phyloP scores from a whole-genome alignment of 2,888 invertebrate species.

The Zaprionus lineosus region DNA sequence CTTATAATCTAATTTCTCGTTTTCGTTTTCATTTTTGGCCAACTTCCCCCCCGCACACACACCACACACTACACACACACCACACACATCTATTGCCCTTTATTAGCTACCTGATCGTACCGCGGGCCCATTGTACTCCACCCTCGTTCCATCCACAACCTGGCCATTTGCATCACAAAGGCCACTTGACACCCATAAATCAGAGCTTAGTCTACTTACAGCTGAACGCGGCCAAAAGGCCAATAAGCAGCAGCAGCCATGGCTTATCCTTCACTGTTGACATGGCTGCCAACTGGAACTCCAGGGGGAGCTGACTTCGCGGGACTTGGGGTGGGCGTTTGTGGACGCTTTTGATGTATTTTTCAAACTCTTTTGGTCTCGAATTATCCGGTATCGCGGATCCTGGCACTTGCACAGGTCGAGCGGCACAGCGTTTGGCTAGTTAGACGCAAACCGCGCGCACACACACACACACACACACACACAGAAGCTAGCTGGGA shows the following conservation, averaged over 20 bases:
- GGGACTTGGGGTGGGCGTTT: no score
- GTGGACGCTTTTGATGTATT: no score
- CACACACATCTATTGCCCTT: conserved; percentile 1
- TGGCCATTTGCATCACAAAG: conserved; percentile 70
- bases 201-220: conserved; percentile 72
- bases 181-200: conserved; percentile 54
- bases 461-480: conserved; percentile 7
- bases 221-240: conserved; percentile 74
- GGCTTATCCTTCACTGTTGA: conserved; percentile 65
- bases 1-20: no score
- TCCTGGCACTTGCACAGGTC: conserved; percentile 31
- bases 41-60: no score
- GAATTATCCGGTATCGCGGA: conserved; percentile 18
- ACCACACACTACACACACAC: conserved; percentile 1
- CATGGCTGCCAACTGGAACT: conserved; percentile 52
- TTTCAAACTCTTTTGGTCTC: background rate
- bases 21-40: no score
- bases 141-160: background rate
- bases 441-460: no score
- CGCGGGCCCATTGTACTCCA: no score
- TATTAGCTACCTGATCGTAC: conserved; percentile 23
- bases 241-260: conserved; percentile 58
- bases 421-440: no score
- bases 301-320: conserved; percentile 33
- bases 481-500: conserved; percentile 7